Percentiles rank a stretch among this genome's conserved stretches.
These are phyloP conservation scores for Pygocentrus nattereri DNA, from an alignment of 2,797 vertebrate genomes.

Conservation along the genomic window DNA sequence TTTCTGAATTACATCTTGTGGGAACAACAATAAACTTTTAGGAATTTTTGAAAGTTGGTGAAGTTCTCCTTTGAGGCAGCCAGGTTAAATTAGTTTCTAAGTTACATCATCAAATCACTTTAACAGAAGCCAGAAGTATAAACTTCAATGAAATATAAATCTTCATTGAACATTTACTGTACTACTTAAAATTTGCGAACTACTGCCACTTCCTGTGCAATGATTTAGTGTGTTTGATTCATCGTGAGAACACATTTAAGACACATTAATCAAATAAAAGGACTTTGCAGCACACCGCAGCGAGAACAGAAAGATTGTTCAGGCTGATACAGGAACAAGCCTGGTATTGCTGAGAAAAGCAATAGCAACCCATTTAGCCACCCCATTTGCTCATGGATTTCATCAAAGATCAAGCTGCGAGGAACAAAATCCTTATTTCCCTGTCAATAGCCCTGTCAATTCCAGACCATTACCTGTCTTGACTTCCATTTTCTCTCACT, in stretches of 20 bases:
- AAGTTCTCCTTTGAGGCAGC: too few relatives aligned
- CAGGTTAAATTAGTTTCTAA: background rate
- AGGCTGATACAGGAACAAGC: background rate
- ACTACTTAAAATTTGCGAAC: background rate
- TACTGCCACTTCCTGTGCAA: background rate
- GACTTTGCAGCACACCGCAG: background rate
- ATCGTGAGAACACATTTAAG: background rate
- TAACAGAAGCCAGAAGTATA: background rate
- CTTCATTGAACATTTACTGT: background rate
- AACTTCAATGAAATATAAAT: background rate
- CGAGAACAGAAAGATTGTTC: background rate
- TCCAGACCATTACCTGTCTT: constrained; percentile 55
- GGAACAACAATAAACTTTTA: too few relatives aligned
- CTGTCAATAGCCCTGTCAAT: constrained; percentile 49
- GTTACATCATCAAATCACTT: background rate
- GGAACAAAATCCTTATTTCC: constrained; percentile 42
- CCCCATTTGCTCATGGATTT: constrained; percentile 24
- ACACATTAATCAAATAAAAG: background rate
- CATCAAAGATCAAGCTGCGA: constrained; percentile 46
- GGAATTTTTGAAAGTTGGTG: too few relatives aligned
- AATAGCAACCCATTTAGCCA: constrained; percentile 23
- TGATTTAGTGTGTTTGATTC: background rate
- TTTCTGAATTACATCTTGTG: too few relatives aligned
- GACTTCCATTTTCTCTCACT: constrained; percentile 34
- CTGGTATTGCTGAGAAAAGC: background rate